Evolutionary conservation across 1,140 invertebrate species (phyloP), one percentile per base, ranked within the genome.

Genomic region (Gonioctena quinquepunctata): DNA sequence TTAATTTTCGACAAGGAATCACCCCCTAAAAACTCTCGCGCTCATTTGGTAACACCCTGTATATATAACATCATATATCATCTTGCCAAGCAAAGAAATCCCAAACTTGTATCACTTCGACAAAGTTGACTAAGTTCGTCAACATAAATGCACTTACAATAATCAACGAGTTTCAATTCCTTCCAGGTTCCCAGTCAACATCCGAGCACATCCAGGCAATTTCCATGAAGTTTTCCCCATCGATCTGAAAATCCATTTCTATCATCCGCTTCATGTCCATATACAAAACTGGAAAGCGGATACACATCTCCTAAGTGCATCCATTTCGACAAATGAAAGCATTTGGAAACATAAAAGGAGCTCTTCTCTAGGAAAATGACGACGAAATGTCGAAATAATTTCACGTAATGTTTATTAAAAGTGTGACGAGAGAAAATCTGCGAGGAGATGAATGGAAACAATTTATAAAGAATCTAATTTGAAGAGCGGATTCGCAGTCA

Each of bases 381-480:
- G 42, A 49, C 19, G 61, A 48, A 48, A 48, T 16, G 42, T 13
- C 22, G 19, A 63, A 63, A 48, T 63, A 63, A 63, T 63, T 63
- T 49, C 23, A 42, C 61, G 18, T 63, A 63, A 56, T 57, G 64
- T 57, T 54, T 66, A 66, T 66, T 66, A 66, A 66, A 66, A 66
- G 64, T 54, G 23, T 66, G 64, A 66, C 64, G 52, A 21, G 49
- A 54, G 28, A 49, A 19, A 63, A 63, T 63, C 61, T 33, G 49
- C 21, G 61, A 42, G 21, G 52, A 66, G 64, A 66, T 66, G 54
- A 66, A 66, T 66, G 52, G 64, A 25, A 49, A 50, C 64, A 49
- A 66, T 66, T 66, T 66, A 66, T 66, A 66, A 52, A 66, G 64
- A 66, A 66, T 54, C 64, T 66, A 66, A 66, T 66, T 66, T 66